A percentile compares a stretch with the other conserved stretches of the same genome.
Conservation (phyloP, 2,888 invertebrate species). For the Dryococelus australis region DNA sequence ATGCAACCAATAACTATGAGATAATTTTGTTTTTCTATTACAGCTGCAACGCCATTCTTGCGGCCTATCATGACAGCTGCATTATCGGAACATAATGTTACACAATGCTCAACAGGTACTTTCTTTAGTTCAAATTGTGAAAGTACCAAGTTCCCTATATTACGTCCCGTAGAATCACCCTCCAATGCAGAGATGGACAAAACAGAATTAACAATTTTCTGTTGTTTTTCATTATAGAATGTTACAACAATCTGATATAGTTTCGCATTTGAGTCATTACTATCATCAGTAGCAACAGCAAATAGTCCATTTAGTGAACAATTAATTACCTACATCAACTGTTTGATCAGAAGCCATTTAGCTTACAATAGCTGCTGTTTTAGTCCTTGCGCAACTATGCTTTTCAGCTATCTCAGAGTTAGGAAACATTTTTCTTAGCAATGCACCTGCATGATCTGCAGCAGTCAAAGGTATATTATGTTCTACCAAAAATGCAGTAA, state of each 20-base stretch:
- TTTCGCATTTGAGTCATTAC: not conserved
- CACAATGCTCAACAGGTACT: not conserved
- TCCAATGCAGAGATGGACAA: not conserved
- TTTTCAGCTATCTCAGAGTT: not conserved
- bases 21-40: slow-evolving; percentile 7
- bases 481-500: slow-evolving; percentile 12
- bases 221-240: not conserved
- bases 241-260: not conserved
- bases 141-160: not conserved
- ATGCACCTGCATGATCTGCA: not conserved
- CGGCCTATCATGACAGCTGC: not conserved
- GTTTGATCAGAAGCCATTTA: too few relatives aligned
- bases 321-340: not conserved
- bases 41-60: not conserved
- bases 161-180: slow-evolving; percentile 16
- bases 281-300: not conserved
- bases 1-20: not conserved
- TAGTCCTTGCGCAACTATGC: too few relatives aligned
- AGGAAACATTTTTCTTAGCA: not conserved
- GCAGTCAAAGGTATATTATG: too few relatives aligned
- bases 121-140: slow-evolving; percentile 8
- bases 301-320: not conserved
- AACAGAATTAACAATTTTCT: slow-evolving; percentile 9
- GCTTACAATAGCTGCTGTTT: too few relatives aligned
- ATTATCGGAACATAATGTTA: slow-evolving; percentile 5